Evolutionary conservation across 2,113 vertebrate genomes (phyloP).

Genomic region (Sminthopsis crassicaudata): DNA sequence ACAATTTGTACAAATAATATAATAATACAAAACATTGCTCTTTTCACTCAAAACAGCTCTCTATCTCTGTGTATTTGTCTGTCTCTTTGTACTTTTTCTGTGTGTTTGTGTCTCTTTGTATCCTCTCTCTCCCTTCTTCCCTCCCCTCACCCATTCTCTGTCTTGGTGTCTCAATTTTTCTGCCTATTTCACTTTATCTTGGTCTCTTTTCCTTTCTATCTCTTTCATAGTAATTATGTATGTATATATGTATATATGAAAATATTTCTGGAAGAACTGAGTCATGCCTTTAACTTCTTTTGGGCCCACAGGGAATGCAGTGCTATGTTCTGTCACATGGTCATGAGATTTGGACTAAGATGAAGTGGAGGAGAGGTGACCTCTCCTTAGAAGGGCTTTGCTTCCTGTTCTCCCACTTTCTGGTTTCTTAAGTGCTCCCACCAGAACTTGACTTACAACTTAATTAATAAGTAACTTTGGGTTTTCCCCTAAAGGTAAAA

Average conservation of each 20-base stretch:
- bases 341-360: background rate
- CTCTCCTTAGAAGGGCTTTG: background rate
- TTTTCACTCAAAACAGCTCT: background rate
- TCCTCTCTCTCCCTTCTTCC: background rate
- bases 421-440: background rate
- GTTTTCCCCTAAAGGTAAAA: background rate
- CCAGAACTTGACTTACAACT: background rate
- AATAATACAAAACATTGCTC: background rate
- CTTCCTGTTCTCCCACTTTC: background rate
- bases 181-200: background rate
- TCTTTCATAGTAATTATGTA: background rate
- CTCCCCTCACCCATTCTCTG: background rate
- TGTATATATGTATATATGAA: background rate
- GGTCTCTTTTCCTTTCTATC: background rate
- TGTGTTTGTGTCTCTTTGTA: accelerated
- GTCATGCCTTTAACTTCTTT: background rate
- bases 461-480: background rate
- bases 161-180: background rate
- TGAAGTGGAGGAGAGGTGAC: background rate
- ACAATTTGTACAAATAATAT: too few species aligned
- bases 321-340: background rate
- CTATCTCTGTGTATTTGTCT: too few species aligned
- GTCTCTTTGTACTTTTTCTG: background rate
- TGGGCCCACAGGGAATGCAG: background rate
- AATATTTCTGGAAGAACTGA: background rate